Evolutionary conservation across 23 tunicate genomes (phyloP), one percentile per base, ranked within the genome.

Genomic region (Phallusia fumigata): DNA sequence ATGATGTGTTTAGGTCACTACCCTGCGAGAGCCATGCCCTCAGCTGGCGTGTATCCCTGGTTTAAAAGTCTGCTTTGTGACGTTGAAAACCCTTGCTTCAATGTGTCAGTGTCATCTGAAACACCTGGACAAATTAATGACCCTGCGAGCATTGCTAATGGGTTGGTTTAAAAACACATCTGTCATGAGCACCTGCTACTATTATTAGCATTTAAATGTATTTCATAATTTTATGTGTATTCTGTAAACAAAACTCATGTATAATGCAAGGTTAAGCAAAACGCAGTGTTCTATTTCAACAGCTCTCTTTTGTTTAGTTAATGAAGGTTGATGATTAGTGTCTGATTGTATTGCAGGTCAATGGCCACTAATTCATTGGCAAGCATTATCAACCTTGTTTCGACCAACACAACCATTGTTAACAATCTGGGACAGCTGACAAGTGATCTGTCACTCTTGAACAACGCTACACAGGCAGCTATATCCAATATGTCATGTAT

Each of bases 31-130:
- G 99, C 99, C 32, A 74, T 97, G 82, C 99, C 99, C n/a, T 84
- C 90, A 22, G 97, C 99, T 51, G 99, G 99, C 0, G 93, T 97
- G 24, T 88, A 88, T 76, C 99, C 99, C 22, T 97, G 99, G 99
- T 32, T 97, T 30, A 87, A 88, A 74, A 88, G 95, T 24, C 30
- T 97, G 65, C 12, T 88, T 10, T 97, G 99, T 75, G 96, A 97
- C 77, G 58, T 97, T 22, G 85, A 89, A 50, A 95, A 90, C 80
- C 95, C 99, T 0, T 96, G 99, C 75, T 91, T 91, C 73, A 44
- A 45, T 34, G 65, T 53, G 22, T 75, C 77, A 44, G 84, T 96
- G 22, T 94, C 99, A 47, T 90, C 96, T 12, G 99, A 96, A 88
- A 53, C 81, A 18, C 99, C 99, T 1, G 99, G 99, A 1, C 93